These are phyloP conservation scores for Xestia ashworthii DNA, from an alignment of 2,888 invertebrate genomes.

Conservation along the genomic window DNA sequence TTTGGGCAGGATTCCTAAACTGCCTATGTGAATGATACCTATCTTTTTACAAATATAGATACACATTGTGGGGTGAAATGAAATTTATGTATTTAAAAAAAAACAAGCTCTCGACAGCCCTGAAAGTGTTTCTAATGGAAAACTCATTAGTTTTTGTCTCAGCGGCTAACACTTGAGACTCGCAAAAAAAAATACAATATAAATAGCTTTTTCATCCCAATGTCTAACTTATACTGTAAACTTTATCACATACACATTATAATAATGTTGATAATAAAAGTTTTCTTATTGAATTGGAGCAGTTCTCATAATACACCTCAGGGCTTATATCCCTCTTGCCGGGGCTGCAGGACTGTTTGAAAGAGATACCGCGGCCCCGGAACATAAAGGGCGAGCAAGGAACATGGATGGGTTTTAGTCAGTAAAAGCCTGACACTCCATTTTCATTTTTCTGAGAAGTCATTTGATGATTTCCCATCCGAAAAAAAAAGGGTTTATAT, in stretches of 20 bases:
- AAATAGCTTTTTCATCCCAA: neutral
- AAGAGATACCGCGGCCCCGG: too few species aligned
- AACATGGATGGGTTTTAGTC: too few species aligned
- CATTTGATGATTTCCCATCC: too few species aligned
- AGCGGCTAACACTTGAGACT: neutral
- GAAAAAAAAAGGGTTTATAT: too few species aligned
- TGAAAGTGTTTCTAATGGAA: conserved; percentile 28
- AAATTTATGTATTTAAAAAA: neutral
- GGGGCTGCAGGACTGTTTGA: too few species aligned
- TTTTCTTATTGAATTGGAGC: too few species aligned
- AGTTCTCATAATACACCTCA: neutral
- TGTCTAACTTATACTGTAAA: neutral
- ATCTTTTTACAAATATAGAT: neutral
- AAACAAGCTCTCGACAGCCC: conserved; percentile 11
- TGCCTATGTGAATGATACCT: neutral
- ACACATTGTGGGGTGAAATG: neutral
- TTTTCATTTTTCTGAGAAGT: too few species aligned
- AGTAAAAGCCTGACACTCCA: too few species aligned
- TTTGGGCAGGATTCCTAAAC: neutral
- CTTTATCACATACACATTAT: neutral
- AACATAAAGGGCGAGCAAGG: too few species aligned
- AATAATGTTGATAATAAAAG: conserved; percentile 16
- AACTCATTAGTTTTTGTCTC: conserved; percentile 30
- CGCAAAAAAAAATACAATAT: neutral
- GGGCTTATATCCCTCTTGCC: neutral